Conservation (phyloP, 2,113 vertebrate genomes). For the Ariopsis seemanni region DNA sequence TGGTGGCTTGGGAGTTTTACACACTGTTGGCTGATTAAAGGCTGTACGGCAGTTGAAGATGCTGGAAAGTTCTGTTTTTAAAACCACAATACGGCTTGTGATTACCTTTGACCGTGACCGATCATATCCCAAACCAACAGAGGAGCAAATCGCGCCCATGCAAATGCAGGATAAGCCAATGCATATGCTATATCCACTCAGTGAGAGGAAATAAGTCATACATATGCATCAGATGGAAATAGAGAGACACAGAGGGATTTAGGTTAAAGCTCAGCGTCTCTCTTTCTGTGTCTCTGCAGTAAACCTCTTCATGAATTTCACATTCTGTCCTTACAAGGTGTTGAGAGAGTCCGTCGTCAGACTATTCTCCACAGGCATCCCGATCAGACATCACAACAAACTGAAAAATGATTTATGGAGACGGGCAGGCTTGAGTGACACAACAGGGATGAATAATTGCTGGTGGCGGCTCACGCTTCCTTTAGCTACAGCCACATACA, state of each 20-base stretch:
- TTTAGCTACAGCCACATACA: constrained; percentile 28
- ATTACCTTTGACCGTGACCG: neutral
- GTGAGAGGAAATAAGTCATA: constrained; percentile 18
- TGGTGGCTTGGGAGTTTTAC: neutral
- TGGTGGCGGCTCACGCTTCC: constrained; percentile 42
- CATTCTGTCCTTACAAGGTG: constrained; percentile 25
- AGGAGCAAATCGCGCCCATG: neutral
- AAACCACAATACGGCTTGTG: neutral
- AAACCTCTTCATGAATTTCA: constrained; percentile 41
- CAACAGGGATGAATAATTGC: constrained; percentile 48
- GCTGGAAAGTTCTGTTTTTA: neutral
- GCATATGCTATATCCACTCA: constrained; percentile 15
- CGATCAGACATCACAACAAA: constrained; percentile 43
- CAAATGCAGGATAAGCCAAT: constrained; percentile 14
- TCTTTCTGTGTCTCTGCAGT: constrained; percentile 12
- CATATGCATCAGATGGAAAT: constrained; percentile 47
- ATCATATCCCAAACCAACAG: neutral
- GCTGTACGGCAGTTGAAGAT: neutral
- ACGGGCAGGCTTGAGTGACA: constrained; percentile 45
- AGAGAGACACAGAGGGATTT: constrained; percentile 36
- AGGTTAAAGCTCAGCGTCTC: constrained; percentile 36
- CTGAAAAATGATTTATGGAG: constrained; percentile 45
- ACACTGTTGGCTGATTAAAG: neutral
- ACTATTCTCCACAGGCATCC: constrained; percentile 31
- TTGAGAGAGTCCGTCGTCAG: constrained; percentile 22